phyloP scores from a whole-genome alignment of 2,888 invertebrate species.

The Drosophila mulleri region DNA sequence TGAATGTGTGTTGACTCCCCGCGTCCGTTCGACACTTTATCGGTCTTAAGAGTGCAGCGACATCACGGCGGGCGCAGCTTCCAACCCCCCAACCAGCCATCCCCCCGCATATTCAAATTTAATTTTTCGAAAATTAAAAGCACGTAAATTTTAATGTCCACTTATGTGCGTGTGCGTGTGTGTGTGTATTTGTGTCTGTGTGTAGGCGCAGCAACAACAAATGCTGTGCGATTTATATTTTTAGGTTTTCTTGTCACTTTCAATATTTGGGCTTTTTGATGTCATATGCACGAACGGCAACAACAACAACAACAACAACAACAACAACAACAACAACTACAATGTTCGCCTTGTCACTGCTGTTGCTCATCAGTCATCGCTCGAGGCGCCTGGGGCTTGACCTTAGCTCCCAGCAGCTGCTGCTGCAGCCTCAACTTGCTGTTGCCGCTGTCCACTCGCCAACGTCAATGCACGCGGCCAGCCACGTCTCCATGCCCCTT shows the following conservation, averaged over 20 bases:
- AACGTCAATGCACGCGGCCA: constrained; percentile 72
- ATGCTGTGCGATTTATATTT: constrained; percentile 65
- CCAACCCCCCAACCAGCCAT: background rate
- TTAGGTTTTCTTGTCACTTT: constrained; percentile 49
- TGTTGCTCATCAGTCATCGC: constrained; percentile 55
- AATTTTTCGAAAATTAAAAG: constrained; percentile 74
- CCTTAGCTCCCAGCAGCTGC: constrained; percentile 61
- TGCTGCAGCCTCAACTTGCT: constrained; percentile 24
- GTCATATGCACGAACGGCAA: constrained; percentile 37
- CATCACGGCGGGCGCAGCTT: constrained; percentile 28
- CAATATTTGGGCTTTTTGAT: constrained; percentile 53
- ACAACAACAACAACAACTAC: constrained; percentile 22
- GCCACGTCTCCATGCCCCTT: constrained; percentile 3
- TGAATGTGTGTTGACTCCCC: constrained; percentile 7
- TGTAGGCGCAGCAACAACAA: constrained; percentile 60
- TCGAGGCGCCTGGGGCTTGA: constrained; percentile 57
- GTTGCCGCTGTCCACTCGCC: constrained; percentile 50
- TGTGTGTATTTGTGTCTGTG: constrained; percentile 32
- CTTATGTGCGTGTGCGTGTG: constrained; percentile 34
- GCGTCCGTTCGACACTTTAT: constrained; percentile 38
- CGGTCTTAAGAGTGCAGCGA: constrained; percentile 55
- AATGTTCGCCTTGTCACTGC: constrained; percentile 40
- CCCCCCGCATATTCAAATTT: constrained; percentile 68
- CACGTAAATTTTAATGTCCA: constrained; percentile 60
- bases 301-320: constrained; percentile 9